Evolutionary conservation across 2,797 vertebrate species (phyloP), one percentile per base, ranked within the genome.

Genomic region (Poeciliopsis presidionis): DNA sequence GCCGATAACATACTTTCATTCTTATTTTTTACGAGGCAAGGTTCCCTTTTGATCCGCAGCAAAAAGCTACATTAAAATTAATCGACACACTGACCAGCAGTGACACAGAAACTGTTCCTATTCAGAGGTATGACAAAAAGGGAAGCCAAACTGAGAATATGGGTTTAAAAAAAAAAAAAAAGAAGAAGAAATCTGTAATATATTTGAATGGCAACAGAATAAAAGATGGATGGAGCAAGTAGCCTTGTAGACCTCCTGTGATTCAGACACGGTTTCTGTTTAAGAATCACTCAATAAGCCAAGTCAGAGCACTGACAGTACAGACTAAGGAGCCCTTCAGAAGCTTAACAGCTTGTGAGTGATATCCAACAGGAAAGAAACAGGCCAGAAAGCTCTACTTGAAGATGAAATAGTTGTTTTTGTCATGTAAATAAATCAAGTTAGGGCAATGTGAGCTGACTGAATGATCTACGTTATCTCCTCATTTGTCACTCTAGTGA

Each of bases 261-360:
- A 78, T 89, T 82, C 84, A 75, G 77, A 84, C 51, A 70, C 81
- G 39, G 59, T 74, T 78, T 83, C 16, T 83, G 91, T 90, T 75
- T 75, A 84, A 83, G 83, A 75, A 75, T 81, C 77, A 79, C 5
- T 82, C 79, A 53, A 25, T 14, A 13, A 65, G 87, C 73, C 77
- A 72, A 86, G 81, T 82, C 88, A 80, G 80, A 81, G 82, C 39
- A 75, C 82, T 81, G 72, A 86, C 88, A 81, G 84, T 69, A 41
- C 33, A 65, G 89, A 86, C 86, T 90, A 88, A 84, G 81, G 82
- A 91, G 89, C 85, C 76, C 76, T 80, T 81, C 86, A 79, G 88
- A 85, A 93, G 91, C 87, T 86, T 89, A 93, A 91, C 83, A 74
- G 84, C 86, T 84, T 87, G 84, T 78, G 91, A 93, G 80, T 88